These are phyloP conservation scores for Cossypha heuglini DNA, from an alignment of 2,797 vertebrate genomes.

Conservation along the genomic window DNA sequence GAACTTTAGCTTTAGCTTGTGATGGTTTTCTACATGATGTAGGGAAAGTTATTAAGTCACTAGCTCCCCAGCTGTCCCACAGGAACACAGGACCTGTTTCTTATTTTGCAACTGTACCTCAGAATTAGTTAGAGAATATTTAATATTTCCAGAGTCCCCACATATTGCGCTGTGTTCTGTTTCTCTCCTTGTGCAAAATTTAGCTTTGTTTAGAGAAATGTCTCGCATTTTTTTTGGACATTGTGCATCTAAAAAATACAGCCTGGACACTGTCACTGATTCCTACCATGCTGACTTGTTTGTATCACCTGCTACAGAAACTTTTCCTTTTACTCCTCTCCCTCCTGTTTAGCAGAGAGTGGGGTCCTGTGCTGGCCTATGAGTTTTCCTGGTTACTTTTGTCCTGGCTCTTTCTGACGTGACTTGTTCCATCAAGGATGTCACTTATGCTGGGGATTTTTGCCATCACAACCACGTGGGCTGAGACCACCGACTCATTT, in stretches of 20 bases:
- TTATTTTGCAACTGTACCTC: background rate
- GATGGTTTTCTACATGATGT: background rate
- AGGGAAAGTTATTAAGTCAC: background rate
- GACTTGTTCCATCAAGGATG: background rate
- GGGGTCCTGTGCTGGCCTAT: background rate
- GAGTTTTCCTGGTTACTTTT: background rate
- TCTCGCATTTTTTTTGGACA: rapidly evolving
- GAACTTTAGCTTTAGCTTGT: background rate
- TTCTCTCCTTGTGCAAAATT: background rate
- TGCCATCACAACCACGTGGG: background rate
- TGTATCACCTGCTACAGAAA: background rate
- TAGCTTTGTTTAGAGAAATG: background rate
- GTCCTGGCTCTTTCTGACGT: background rate
- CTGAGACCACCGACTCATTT: background rate
- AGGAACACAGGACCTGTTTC: background rate
- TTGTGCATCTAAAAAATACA: background rate
- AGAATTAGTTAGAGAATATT: background rate
- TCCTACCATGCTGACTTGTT: rapidly evolving
- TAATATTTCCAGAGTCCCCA: background rate
- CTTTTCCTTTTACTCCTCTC: background rate
- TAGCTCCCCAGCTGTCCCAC: background rate
- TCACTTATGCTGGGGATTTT: background rate
- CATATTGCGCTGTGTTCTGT: background rate
- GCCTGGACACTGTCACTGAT: background rate
- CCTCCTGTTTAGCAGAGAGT: rapidly evolving